phyloP scores from a whole-genome alignment of 2,888 invertebrate species.

The Lepidocyrtoides sp. region DNA sequence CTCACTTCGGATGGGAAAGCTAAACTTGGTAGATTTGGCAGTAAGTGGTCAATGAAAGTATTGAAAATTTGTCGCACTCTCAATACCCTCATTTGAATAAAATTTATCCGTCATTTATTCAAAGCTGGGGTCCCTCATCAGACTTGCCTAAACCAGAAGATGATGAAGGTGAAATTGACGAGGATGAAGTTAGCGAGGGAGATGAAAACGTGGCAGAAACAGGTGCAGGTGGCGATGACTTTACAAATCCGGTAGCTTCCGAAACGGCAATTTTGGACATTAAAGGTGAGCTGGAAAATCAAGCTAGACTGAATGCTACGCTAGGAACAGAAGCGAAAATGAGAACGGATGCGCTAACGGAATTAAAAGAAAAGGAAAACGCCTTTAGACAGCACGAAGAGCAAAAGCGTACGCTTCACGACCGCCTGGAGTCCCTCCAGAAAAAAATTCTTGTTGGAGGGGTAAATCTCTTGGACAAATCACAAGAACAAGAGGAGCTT shows the following conservation, averaged over 20 bases:
- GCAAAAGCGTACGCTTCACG: conserved; percentile 86
- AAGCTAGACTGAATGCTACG: conserved; percentile 77
- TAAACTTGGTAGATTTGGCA: conserved; percentile 92
- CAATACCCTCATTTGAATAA: conserved; percentile 90
- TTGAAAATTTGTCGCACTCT: too few relatives aligned
- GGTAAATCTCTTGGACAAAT: conserved; percentile 98
- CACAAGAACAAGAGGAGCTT: conserved; percentile 96
- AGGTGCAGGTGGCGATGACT: conserved; percentile 21
- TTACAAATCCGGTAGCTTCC: background rate
- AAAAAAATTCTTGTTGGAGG: conserved; percentile 99
- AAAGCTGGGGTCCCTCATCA: conserved; percentile 86
- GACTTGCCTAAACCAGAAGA: background rate
- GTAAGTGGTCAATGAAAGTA: too few relatives aligned
- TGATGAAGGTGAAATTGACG: conserved; percentile 15
- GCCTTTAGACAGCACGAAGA: conserved; percentile 82
- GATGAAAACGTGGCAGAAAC: conserved; percentile 9
- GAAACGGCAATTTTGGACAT: conserved; percentile 74
- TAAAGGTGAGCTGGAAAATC: conserved; percentile 82
- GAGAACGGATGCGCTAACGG: conserved; percentile 77
- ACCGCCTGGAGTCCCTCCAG: conserved; percentile 94
- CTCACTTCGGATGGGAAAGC: conserved; percentile 95
- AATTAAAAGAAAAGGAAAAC: conserved; percentile 80
- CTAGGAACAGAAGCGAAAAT: conserved; percentile 79
- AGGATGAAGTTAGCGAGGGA: conserved; percentile 81
- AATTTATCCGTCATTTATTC: conserved; percentile 98